Evolutionary conservation across 2,888 invertebrate genomes (phyloP).

Genomic region (Tridacna gigas): DNA sequence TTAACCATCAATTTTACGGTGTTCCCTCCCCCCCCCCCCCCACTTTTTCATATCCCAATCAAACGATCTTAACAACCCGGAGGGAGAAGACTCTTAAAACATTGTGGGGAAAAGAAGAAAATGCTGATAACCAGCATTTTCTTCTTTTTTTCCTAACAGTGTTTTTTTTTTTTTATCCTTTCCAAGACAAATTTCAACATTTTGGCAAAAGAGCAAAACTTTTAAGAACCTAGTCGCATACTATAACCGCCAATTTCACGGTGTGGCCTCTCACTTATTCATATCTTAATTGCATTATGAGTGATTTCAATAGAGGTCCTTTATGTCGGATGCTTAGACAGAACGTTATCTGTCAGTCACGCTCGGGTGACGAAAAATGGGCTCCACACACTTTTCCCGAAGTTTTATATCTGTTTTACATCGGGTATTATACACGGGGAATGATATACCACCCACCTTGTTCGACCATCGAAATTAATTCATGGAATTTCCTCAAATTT

Average conservation of each 20-base stretch:
- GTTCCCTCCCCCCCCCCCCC: no score
- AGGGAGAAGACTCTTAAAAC: no score
- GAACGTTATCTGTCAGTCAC: conserved; percentile 50
- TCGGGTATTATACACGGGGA: conserved; percentile 38
- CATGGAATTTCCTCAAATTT: conserved; percentile 32
- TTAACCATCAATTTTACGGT: no score
- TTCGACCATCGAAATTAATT: conserved; percentile 22
- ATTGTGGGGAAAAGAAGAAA: no score
- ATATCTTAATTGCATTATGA: conserved; percentile 60
- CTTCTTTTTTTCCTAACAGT: no score
- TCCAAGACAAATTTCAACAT: no score
- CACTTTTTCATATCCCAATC: no score
- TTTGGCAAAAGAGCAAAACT: neutral
- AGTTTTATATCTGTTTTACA: conserved; percentile 64
- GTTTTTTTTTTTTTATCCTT: no score
- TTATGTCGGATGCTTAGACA: conserved; percentile 38
- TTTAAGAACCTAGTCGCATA: neutral
- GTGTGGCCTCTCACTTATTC: conserved; percentile 51
- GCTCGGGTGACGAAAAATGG: conserved; percentile 57
- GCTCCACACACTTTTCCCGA: conserved; percentile 45
- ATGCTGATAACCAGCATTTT: no score
- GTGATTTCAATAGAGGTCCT: conserved; percentile 57
- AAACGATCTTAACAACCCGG: no score
- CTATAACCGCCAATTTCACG: conserved; percentile 24
- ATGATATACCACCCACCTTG: conserved; percentile 57